Conservation (phyloP, 2,888 invertebrate genomes). For the Athalia circularis region DNA sequence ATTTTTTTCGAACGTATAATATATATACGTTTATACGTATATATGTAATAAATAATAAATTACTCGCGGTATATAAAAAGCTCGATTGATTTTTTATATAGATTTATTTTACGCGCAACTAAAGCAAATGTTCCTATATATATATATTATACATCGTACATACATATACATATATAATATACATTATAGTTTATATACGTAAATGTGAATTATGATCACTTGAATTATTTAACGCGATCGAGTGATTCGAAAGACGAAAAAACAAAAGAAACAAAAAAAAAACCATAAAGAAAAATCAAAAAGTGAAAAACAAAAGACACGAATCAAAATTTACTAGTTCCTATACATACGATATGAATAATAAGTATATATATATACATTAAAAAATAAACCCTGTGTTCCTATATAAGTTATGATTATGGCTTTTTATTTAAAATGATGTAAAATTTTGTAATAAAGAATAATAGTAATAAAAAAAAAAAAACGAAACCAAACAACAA, state of each 20-base stretch:
- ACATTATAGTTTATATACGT: not conserved
- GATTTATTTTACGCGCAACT: not conserved
- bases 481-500: not conserved
- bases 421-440: not conserved
- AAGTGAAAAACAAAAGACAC: not conserved
- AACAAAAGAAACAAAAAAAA: not conserved
- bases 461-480: not conserved
- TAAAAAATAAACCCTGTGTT: slow-evolving; percentile 19
- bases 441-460: not conserved
- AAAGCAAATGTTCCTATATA: not conserved
- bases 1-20: no score
- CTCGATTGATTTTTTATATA: no score
- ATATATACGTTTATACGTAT: no score
- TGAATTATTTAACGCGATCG: no score
- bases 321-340: slow-evolving; percentile 38
- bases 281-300: not conserved
- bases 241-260: no score
- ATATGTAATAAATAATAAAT: no score
- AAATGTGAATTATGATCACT: not conserved
- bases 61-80: no score
- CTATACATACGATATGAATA: slow-evolving; percentile 14
- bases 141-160: no score
- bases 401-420: slow-evolving; percentile 9
- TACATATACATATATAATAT: no score
- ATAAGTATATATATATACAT: not conserved